Conservation (phyloP, 2,888 invertebrate species). For the Apodemia duryi region DNA sequence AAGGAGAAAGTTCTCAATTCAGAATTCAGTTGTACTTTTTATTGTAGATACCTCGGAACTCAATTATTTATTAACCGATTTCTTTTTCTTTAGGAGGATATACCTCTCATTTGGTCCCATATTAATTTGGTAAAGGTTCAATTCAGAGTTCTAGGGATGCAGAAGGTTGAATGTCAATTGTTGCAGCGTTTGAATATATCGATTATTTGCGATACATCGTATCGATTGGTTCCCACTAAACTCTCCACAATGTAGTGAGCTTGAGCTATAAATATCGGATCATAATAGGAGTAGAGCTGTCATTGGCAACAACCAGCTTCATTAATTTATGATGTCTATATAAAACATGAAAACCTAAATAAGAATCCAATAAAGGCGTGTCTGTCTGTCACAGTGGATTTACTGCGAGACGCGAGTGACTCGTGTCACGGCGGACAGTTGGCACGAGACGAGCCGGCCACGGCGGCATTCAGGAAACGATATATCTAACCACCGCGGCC, state of each 20-base stretch:
- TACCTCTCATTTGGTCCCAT: too few species aligned
- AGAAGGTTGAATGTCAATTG: too few species aligned
- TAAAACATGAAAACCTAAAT: slow-evolving; percentile 15
- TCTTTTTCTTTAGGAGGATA: too few species aligned
- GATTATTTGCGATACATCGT: too few species aligned
- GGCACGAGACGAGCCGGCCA: not conserved
- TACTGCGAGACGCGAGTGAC: slow-evolving; percentile 14
- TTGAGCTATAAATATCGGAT: not conserved
- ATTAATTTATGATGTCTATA: slow-evolving; percentile 16
- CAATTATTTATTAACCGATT: too few species aligned
- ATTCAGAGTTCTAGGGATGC: too few species aligned
- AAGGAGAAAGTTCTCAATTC: too few species aligned
- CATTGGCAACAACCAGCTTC: slow-evolving; percentile 2
- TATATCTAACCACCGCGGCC: not conserved
- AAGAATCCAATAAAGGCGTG: slow-evolving; percentile 16
- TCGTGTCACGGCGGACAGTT: slow-evolving; percentile 12
- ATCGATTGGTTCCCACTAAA: not conserved
- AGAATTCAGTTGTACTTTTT: too few species aligned
- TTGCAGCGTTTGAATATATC: too few species aligned
- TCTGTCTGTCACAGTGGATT: slow-evolving; percentile 11
- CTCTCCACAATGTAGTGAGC: not conserved
- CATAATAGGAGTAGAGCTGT: slow-evolving; percentile 3
- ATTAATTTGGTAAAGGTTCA: too few species aligned
- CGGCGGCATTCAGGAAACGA: slow-evolving; percentile 12
- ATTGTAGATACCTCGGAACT: too few species aligned